Percentiles rank a stretch among this genome's conserved stretches.
phyloP scores from a whole-genome alignment of 2,797 vertebrate genomes.

The Alca torda region DNA sequence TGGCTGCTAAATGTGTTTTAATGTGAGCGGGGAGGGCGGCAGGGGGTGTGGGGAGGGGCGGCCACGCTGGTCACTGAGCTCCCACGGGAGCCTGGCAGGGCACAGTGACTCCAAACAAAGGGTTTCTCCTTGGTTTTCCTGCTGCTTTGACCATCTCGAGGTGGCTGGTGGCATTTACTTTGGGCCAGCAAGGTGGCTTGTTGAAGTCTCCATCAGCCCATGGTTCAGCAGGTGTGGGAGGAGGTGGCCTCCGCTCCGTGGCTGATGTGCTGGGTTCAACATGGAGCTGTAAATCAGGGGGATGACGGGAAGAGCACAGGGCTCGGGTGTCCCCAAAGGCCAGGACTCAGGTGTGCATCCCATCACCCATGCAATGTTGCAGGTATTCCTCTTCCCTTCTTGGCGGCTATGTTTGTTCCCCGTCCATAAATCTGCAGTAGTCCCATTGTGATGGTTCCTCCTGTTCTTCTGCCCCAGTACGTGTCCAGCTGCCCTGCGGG shows the following conservation, averaged over 20 bases:
- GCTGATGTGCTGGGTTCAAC: accelerated
- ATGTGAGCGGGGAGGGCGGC: neutral
- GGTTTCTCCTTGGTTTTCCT: neutral
- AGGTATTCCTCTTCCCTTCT: neutral
- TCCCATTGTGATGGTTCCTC: accelerated
- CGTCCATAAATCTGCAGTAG: accelerated
- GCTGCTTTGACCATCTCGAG: neutral
- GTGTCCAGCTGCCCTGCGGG: neutral
- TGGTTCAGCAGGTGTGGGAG: accelerated
- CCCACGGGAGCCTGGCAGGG: neutral
- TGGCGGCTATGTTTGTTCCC: neutral
- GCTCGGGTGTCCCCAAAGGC: accelerated
- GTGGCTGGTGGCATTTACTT: neutral
- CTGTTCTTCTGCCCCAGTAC: neutral
- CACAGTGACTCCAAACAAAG: neutral
- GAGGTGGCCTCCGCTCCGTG: accelerated
- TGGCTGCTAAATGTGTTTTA: neutral
- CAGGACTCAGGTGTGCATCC: neutral
- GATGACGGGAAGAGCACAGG: accelerated
- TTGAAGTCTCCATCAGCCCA: accelerated
- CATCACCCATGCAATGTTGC: accelerated
- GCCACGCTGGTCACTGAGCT: neutral
- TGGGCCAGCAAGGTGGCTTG: neutral
- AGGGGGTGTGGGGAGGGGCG: neutral
- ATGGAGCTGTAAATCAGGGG: neutral